Evolutionary conservation across 1,140 invertebrate genomes (phyloP), one percentile per base, ranked within the genome.

Genomic region (Maniola jurtina): DNA sequence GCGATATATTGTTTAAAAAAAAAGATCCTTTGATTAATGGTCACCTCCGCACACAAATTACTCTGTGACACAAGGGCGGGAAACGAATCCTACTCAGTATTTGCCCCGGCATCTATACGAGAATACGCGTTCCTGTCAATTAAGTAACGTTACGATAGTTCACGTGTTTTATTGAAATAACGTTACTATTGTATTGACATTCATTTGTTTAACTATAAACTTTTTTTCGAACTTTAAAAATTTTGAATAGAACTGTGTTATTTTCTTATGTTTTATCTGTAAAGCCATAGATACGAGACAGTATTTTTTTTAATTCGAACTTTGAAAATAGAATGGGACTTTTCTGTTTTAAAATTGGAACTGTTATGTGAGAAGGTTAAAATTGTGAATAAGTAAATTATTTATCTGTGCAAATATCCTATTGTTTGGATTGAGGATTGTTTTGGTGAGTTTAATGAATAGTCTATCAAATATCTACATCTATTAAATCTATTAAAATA

Each of bases 51-150:
- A 34, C n/a, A 25, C 52, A 55, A 55, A 52, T 57, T 67, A 67
- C 52, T 67, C 65, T 67, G 52, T 67, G 65, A 61, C 47, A 57
- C 62, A 61, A 87, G 83, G 81, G 83, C 82, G 85, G 83, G 83
- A 81, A 82, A 79, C 75, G 52, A 66, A 80, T 77, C 66, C 55
- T 75, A 69, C 67, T 76, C 83, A 88, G 85, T 88, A 73, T 73
- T 73, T 78, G 73, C 74, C 73, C 72, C 70, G 73, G 74, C 77
- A 75, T 76, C 76, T 67, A 80, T 62, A 68, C 67, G 77, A 79
- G 75, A 76, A 81, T 77, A 55, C 52, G 52, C 25, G 52, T 55
- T 11, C 71, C 66, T 65, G 66, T 76, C 68, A 66, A 73, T 76
- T 72, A 65, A 66, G 61, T 71, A 77, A 80, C 52, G 52, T 55